A percentile compares a stretch with the other conserved stretches of the same genome.
Evolutionary conservation across 2,888 invertebrate species (phyloP).

Genomic region (Volucella inanis): DNA sequence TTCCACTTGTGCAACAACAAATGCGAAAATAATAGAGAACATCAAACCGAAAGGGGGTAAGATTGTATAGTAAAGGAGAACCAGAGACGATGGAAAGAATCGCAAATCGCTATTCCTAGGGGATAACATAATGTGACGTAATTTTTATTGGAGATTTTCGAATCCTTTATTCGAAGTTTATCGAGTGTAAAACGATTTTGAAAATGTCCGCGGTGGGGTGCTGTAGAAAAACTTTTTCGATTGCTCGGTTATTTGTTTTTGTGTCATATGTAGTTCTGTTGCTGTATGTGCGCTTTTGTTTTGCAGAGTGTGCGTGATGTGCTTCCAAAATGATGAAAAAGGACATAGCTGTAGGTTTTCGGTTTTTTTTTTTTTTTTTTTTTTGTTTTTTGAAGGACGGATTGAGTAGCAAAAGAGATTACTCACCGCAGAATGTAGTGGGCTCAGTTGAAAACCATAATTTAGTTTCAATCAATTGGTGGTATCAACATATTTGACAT

Average conservation of each 20-base stretch:
- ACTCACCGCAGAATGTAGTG: background rate
- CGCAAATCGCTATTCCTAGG: slow-evolving; percentile 19
- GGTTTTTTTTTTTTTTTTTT: background rate
- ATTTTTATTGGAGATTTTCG: slow-evolving; percentile 68
- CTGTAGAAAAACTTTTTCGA: slow-evolving; percentile 35
- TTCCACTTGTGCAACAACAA: slow-evolving; percentile 34
- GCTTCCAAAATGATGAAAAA: slow-evolving; percentile 11
- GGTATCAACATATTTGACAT: background rate
- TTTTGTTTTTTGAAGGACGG: background rate
- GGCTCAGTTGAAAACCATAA: slow-evolving; percentile 58
- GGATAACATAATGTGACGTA: slow-evolving; percentile 59
- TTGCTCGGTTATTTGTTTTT: slow-evolving; percentile 37
- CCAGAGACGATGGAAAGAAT: slow-evolving; percentile 18
- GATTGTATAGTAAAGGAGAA: no score
- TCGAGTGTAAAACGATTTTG: slow-evolving; percentile 71
- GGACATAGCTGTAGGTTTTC: slow-evolving; percentile 2
- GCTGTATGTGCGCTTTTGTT: slow-evolving; percentile 8
- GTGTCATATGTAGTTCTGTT: background rate
- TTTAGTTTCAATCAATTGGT: slow-evolving; percentile 14
- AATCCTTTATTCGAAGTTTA: slow-evolving; percentile 68
- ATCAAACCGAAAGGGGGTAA: background rate
- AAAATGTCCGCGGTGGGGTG: background rate
- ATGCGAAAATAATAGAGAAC: background rate
- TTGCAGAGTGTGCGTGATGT: slow-evolving; percentile 14
- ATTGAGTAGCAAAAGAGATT: slow-evolving; percentile 7